phyloP scores from a whole-genome alignment of 2,113 vertebrate species.

The Paramisgurnus dabryanus region DNA sequence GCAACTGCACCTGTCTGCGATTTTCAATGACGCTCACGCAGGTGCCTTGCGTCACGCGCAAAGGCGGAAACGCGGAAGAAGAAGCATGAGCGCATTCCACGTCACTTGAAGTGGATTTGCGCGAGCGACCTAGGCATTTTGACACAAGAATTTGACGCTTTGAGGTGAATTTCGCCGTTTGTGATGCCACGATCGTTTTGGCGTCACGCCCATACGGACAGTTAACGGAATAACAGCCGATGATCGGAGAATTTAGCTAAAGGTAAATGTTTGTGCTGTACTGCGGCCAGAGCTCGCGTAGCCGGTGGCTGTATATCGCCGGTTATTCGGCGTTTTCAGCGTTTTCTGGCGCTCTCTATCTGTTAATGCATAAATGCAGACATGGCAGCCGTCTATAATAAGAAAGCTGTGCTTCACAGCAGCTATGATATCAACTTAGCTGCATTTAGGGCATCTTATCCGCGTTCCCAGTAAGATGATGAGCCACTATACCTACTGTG shows the following conservation, averaged over 20 bases:
- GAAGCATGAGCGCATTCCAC: conserved; percentile 64
- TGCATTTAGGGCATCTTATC: background rate
- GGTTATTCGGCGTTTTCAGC: background rate
- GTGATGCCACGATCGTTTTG: background rate
- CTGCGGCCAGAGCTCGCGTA: background rate
- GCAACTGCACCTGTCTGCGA: conserved; percentile 30
- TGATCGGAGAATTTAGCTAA: conserved; percentile 11
- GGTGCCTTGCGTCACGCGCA: conserved; percentile 48
- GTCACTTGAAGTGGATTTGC: conserved; percentile 71
- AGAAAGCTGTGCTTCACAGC: background rate
- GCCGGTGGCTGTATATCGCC: conserved; percentile 16
- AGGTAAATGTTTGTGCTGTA: conserved; percentile 36
- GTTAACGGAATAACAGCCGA: background rate
- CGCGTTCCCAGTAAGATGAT: background rate
- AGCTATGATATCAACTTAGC: background rate
- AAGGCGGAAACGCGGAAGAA: conserved; percentile 69
- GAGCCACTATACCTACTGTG: background rate
- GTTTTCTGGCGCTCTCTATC: background rate
- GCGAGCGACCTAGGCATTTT: background rate
- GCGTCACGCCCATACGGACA: background rate
- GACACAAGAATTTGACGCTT: conserved; percentile 10
- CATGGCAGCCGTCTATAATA: background rate
- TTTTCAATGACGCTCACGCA: conserved; percentile 38
- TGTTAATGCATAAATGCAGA: background rate
- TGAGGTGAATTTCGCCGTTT: background rate